A percentile compares a stretch with the other conserved stretches of the same genome.
Evolutionary conservation across 2,113 vertebrate genomes (phyloP).

Genomic region (Erinaceus europaeus): DNA sequence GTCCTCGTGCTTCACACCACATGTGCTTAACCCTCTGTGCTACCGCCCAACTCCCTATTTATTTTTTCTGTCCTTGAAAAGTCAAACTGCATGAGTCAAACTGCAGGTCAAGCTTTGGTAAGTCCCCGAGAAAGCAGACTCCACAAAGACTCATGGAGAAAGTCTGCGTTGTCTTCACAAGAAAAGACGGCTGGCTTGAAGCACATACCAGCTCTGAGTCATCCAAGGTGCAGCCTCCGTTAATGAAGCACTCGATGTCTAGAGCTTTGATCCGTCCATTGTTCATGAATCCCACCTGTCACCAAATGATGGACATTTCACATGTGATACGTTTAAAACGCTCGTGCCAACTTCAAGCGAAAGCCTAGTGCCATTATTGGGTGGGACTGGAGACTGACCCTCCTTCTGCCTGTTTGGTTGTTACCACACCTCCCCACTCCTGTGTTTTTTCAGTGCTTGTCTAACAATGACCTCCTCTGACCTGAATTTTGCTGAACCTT

Average conservation of each 20-base stretch:
- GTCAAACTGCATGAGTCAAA: neutral
- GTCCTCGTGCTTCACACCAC: neutral
- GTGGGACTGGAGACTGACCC: neutral
- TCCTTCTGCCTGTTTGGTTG: neutral
- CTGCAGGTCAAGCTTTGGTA: neutral
- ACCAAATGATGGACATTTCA: slow-evolving; percentile 19
- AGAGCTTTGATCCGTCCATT: slow-evolving; percentile 86
- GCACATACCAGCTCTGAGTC: slow-evolving; percentile 85
- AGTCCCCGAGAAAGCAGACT: neutral
- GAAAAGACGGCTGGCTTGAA: neutral
- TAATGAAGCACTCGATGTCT: slow-evolving; percentile 84
- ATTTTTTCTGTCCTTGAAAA: slow-evolving; percentile 1
- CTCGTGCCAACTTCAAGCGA: neutral
- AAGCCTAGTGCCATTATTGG: neutral
- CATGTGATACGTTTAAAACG: neutral
- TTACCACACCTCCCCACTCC: accelerated
- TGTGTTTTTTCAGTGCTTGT: neutral
- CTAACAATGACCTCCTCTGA: neutral
- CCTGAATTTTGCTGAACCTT: neutral
- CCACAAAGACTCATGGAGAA: neutral
- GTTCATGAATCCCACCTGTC: slow-evolving; percentile 91
- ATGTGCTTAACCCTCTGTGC: neutral
- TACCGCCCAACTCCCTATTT: neutral
- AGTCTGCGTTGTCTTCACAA: neutral
- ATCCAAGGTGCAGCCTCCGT: slow-evolving; percentile 86